Base-by-base conservation (phyloP, 2,888 invertebrate species). In the Eulithis prunata region DNA sequence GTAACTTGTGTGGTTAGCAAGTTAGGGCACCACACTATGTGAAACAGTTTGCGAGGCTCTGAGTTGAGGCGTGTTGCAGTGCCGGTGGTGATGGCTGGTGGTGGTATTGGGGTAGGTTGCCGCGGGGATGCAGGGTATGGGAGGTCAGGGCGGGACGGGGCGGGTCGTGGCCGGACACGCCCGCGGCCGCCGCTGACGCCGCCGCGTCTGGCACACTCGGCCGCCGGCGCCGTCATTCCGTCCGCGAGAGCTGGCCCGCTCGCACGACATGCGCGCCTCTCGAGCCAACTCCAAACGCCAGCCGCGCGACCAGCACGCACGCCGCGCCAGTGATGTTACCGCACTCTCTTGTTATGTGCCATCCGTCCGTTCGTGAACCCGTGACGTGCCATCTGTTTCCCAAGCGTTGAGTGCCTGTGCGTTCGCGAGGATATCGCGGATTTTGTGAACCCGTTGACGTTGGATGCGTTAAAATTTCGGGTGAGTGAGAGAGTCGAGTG, bases 401-500 rank as follows among this genome's bases (percentile, higher is more conserved):
- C 71, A 89, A 90, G 82, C 90, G 90, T 83, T 90, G 88, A 90
- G 78, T 61, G 54, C 54, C 11, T 54, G 66, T 55, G 62, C 58
- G 75, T 72, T 78, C 77, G 77, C 80, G 78, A 79, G 81, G 82
- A 82, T 82, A 83, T 82, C 80, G 87, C 86, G 82, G 86, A 88
- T 88, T 87, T 85, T 86, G 85, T 86, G 85, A 84, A 84, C 86
- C 83, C 81, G 84, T 84, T 86, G 84, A 85, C 90, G 89, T 90
- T 90, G 91, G 92, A 92, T 91, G 91, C 91, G 87, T 89, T 91
- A 85, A 91, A 87, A 91, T 91, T 91, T 91, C 85, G 90, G 92
- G 92, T 91, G 91, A 90, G 92, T 90, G 91, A 90, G 91, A 86
- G 86, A 87, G 85, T 82, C 87, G 87, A 84, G 81, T 83, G 86